Evolutionary conservation across 1,140 invertebrate species (phyloP), one percentile per base, ranked within the genome.

Genomic region (Diploscapter pachys): DNA sequence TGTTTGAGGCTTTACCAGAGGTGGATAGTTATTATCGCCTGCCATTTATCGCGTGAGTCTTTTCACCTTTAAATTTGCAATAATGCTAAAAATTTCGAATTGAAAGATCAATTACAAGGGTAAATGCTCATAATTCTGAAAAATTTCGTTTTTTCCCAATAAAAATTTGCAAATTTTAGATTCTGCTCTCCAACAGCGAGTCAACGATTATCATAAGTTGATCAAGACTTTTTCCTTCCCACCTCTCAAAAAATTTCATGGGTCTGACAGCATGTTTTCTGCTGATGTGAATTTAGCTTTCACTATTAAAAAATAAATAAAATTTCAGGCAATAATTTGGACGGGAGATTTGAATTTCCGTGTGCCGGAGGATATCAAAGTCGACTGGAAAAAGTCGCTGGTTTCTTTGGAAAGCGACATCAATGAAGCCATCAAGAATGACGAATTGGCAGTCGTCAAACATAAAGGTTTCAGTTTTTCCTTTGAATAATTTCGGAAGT

Each of bases 311-410:
- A 56, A 31, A 31, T 53, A 49, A 5, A 5, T 31, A 31, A 52
- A 71, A 48, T 51, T 72, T 54, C 61, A 76, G 75, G 75, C 68
- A 13, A 65, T 76, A 31, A 4, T 76, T 9, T 72, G 69, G 75
- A 67, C 31, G 31, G 75, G 75, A 13, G 75, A 76, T 55, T 63
- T 76, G n/a, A 76, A 76, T 66, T 76, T 76, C 64, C 75, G 75
- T 3, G 54, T 76, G 2, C 53, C 55, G 4, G 54, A 31, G n/a
- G 68, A 70, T 50, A 55, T 49, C n/a, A 49, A 13, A 9, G 53
- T 65, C 13, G 52, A 64, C 57, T 64, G 62, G 68, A 75, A 53
- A 4, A 51, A 62, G 51, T 52, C 51, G 5, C 51, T 62, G 4
- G 64, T 63, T 4, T 3, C 56, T 1, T 4, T 5, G 9, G 68